A percentile compares a stretch with the other conserved stretches of the same genome.
These are phyloP conservation scores for Eilema caniola DNA, from an alignment of 2,888 invertebrate species.

Conservation along the genomic window DNA sequence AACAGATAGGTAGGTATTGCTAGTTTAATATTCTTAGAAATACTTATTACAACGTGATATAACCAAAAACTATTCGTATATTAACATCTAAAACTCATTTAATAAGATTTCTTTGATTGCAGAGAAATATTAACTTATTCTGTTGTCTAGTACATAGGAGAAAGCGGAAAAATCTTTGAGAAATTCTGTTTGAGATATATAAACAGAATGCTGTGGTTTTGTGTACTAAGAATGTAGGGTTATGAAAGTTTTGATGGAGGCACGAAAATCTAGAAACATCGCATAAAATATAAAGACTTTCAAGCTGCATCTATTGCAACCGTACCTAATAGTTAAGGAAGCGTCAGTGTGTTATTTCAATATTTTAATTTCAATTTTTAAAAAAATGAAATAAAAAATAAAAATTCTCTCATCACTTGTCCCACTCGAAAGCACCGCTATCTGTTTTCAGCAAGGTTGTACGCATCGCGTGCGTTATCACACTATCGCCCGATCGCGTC, in stretches of 20 bases:
- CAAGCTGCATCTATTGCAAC: no score
- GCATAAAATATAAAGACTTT: no score
- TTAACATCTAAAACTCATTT: constrained; percentile 48
- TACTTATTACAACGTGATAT: constrained; percentile 36
- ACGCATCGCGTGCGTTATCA: constrained; percentile 45
- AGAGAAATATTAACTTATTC: constrained; percentile 44
- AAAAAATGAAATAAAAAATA: not conserved
- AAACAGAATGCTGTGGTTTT: no score
- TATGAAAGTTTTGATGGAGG: no score
- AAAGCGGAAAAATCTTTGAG: not conserved
- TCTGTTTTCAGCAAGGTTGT: constrained; percentile 35
- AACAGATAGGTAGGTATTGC: constrained; percentile 6
- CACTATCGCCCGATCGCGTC: constrained; percentile 38
- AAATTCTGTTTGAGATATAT: no score
- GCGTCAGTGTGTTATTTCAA: no score
- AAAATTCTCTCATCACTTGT: constrained; percentile 6
- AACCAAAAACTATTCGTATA: constrained; percentile 46
- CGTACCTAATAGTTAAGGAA: no score
- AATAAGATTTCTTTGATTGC: constrained; percentile 41
- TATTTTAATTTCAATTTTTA: no score
- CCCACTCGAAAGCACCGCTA: constrained; percentile 24
- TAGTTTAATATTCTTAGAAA: constrained; percentile 23
- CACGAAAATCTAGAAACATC: no score
- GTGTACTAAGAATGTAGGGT: no score
- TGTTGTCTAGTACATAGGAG: constrained; percentile 21